Percentiles rank a stretch among this genome's conserved stretches.
Conservation (phyloP, 2,797 vertebrate species). For the Austrolebias charrua region DNA sequence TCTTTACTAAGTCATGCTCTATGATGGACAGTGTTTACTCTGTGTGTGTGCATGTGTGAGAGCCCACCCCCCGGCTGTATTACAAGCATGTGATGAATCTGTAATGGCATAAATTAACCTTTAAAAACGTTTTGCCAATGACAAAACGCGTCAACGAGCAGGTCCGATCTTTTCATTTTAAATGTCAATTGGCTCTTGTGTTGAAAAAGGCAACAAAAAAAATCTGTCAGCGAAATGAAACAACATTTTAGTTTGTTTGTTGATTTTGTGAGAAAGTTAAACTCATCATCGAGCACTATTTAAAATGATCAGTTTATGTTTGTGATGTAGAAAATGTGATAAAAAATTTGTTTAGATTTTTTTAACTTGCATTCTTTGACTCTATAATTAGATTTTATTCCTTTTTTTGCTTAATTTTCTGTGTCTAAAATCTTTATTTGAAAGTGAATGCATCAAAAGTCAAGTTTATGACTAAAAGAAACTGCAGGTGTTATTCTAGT, state of each 20-base stretch:
- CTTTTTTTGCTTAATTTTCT: too few relatives aligned
- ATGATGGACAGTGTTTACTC: not conserved
- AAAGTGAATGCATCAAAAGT: too few relatives aligned
- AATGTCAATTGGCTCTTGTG: constrained; percentile 44
- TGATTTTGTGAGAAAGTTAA: not conserved
- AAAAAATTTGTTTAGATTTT: too few relatives aligned
- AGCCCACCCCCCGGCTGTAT: constrained; percentile 15
- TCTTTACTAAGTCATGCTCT: not conserved
- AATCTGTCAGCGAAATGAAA: not conserved
- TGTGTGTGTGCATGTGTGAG: constrained; percentile 1
- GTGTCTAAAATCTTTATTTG: too few relatives aligned
- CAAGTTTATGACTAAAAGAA: too few relatives aligned
- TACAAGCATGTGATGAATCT: constrained; percentile 24
- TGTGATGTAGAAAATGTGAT: too few relatives aligned
- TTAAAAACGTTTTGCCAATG: constrained; percentile 56
- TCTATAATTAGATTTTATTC: too few relatives aligned
- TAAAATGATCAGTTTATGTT: too few relatives aligned
- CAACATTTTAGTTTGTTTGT: not conserved
- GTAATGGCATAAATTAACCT: constrained; percentile 60
- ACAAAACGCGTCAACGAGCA: constrained; percentile 49
- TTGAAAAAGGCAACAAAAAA: not conserved
- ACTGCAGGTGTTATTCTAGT: too few relatives aligned
- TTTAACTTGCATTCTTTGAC: too few relatives aligned
- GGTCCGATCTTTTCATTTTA: constrained; percentile 29
- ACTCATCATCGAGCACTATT: not conserved